These are phyloP conservation scores for Mechanitis mazaeus DNA, from an alignment of 2,888 invertebrate genomes.

Conservation along the genomic window DNA sequence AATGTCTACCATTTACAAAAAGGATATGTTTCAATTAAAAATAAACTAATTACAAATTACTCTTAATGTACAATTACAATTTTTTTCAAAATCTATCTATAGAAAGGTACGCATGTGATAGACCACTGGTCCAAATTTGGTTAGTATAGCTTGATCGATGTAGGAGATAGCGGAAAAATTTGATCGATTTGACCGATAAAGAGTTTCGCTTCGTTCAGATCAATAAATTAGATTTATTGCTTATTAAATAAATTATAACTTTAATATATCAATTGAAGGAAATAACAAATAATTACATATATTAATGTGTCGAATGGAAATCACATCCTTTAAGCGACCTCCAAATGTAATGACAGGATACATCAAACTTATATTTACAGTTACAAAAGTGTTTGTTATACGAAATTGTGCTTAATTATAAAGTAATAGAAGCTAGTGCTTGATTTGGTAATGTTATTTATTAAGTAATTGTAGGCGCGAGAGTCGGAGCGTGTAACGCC, in stretches of 20 bases:
- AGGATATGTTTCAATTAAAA: too few relatives aligned
- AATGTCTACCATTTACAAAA: too few relatives aligned
- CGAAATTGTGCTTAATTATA: slow-evolving; percentile 8
- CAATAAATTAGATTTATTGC: too few relatives aligned
- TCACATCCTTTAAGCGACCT: slow-evolving; percentile 56
- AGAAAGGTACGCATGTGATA: too few relatives aligned
- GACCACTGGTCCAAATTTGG: too few relatives aligned
- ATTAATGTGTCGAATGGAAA: slow-evolving; percentile 56
- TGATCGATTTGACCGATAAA: too few relatives aligned
- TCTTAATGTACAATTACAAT: too few relatives aligned
- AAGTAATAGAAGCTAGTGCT: slow-evolving; percentile 8
- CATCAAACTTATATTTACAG: slow-evolving; percentile 31
- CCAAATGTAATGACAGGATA: slow-evolving; percentile 64
- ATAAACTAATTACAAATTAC: too few relatives aligned
- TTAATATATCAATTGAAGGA: not conserved
- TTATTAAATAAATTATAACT: not conserved
- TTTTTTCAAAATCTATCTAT: too few relatives aligned
- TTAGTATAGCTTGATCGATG: too few relatives aligned
- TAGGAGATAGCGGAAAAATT: too few relatives aligned
- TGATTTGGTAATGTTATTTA: slow-evolving; percentile 19
- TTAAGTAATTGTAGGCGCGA: slow-evolving; percentile 45
- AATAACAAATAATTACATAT: slow-evolving; percentile 26
- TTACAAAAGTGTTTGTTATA: not conserved
- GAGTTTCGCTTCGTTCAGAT: too few relatives aligned
- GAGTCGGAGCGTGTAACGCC: slow-evolving; percentile 56